A percentile compares a stretch with the other conserved stretches of the same genome.
phyloP scores from a whole-genome alignment of 1,140 invertebrate species.

The Hetaerina americana region DNA sequence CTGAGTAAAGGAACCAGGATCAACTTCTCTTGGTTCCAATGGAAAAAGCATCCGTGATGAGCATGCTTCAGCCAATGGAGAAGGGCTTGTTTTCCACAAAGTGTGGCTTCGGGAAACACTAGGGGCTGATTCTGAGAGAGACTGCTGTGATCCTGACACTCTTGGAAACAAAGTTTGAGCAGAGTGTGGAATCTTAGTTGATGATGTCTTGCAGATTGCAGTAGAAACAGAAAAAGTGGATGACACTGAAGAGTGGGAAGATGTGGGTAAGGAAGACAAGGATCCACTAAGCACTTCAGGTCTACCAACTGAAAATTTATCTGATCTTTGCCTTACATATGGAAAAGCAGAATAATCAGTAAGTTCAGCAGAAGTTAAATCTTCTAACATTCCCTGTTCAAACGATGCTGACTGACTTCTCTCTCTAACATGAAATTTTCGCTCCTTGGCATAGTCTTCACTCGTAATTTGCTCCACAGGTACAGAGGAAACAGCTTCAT shows the following conservation, averaged over 20 bases:
- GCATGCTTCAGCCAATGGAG: neutral
- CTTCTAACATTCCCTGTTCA: neutral
- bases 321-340: neutral
- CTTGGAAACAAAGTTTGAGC: slow-evolving; percentile 2
- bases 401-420: neutral
- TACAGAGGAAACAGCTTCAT: neutral
- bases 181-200: neutral
- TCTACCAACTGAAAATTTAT: neutral
- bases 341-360: too few relatives aligned
- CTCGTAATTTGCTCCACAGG: neutral
- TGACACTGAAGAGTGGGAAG: neutral
- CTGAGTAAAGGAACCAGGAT: slow-evolving; percentile 40
- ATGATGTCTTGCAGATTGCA: neutral
- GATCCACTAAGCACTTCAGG: neutral
- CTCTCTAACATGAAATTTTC: neutral
- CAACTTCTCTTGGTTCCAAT: slow-evolving; percentile 42
- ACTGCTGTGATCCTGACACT: neutral
- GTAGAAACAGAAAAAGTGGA: neutral
- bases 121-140: neutral
- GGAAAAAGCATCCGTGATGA: slow-evolving; percentile 27
- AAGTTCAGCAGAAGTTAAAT: too few relatives aligned
- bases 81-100: neutral
- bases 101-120: neutral
- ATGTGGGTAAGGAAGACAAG: neutral
- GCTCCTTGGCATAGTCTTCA: neutral